Conservation (phyloP, 64 coral and sea anemone genomes). For the Pachyseris speciosa region DNA sequence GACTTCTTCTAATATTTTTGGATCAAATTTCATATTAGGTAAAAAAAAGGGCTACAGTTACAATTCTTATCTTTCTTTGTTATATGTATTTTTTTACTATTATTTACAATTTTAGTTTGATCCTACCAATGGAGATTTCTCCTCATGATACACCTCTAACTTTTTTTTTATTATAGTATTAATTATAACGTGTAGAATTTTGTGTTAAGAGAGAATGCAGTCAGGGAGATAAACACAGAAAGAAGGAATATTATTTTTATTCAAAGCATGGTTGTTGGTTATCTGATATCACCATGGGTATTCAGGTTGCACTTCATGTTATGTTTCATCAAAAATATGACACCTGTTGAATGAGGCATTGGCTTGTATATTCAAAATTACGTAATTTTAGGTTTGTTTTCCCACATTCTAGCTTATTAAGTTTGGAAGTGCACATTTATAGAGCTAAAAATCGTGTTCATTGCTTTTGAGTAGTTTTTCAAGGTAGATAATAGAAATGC, state of each 20-base stretch:
- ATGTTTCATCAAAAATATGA: background rate
- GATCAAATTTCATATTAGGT: background rate
- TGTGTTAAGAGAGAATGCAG: background rate
- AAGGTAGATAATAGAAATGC: too few species aligned
- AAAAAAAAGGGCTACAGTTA: too few species aligned
- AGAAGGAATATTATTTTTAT: background rate
- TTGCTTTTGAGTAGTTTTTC: background rate
- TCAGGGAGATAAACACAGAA: background rate
- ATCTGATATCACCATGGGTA: background rate
- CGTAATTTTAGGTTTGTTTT: background rate
- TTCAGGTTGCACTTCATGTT: background rate
- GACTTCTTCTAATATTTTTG: too few species aligned
- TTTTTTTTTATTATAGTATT: background rate
- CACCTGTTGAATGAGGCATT: slow-evolving; percentile 16
- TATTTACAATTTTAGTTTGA: background rate
- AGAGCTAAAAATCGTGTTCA: too few species aligned
- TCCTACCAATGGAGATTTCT: background rate
- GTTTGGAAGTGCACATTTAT: too few species aligned
- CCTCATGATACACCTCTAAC: background rate
- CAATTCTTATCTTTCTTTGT: background rate
- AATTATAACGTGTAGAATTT: background rate
- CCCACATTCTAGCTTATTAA: too few species aligned
- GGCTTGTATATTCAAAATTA: background rate
- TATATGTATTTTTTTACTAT: background rate
- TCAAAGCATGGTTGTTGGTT: background rate